Conservation (phyloP, 2,113 vertebrate genomes). For the Gymnobelideus leadbeateri region DNA sequence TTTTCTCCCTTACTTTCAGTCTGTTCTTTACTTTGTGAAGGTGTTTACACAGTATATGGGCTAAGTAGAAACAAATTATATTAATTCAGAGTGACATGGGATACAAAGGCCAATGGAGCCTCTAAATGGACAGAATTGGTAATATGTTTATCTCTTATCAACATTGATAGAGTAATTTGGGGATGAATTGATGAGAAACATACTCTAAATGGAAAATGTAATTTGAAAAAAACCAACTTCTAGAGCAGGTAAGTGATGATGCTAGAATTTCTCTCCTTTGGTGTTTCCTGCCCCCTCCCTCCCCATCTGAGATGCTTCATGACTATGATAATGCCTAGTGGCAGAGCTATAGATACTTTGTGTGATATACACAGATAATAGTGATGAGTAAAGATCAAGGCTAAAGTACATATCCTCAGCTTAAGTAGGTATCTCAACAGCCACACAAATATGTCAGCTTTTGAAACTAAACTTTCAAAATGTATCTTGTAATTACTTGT, state of each 20-base stretch:
- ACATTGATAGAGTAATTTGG: not conserved
- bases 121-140: not conserved
- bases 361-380: slow-evolving; percentile 78
- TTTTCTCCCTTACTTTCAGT: slow-evolving; percentile 36
- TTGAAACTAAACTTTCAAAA: slow-evolving; percentile 75
- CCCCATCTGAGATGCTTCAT: slow-evolving; percentile 6
- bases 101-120: not conserved
- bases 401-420: slow-evolving; percentile 70
- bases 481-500: slow-evolving; percentile 76
- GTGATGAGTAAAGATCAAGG: slow-evolving; percentile 67
- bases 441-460: slow-evolving; percentile 78
- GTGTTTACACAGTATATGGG: not conserved
- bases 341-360: slow-evolving; percentile 70
- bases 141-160: not conserved
- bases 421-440: slow-evolving; percentile 76
- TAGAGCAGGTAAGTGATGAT: not conserved
- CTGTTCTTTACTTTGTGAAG: not conserved
- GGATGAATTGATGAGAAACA: not conserved
- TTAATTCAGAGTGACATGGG: slow-evolving; percentile 6
- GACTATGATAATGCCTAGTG: slow-evolving; percentile 23
- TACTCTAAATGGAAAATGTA: slow-evolving; percentile 36
- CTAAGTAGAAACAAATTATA: slow-evolving; percentile 26
- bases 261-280: not conserved
- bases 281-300: not conserved
- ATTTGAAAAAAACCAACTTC: slow-evolving; percentile 34